Percentiles rank a stretch among this genome's conserved stretches.
Conservation (phyloP, 2,113 vertebrate species). For the Neofelis nebulosa region DNA sequence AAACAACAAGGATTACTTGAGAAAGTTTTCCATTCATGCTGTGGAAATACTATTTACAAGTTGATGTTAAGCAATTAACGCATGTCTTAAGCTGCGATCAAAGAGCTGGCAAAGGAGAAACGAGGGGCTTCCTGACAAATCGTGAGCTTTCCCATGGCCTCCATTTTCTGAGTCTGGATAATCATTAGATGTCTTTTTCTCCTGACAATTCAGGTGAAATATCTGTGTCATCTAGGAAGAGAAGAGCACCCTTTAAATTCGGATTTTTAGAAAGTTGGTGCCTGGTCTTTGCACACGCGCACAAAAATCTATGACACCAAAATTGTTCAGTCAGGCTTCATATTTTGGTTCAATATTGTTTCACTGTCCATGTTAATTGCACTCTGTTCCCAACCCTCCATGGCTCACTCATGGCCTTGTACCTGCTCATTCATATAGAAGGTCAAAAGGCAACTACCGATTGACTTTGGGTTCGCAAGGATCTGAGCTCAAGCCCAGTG, state of each 20-base stretch:
- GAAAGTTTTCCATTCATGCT: not conserved
- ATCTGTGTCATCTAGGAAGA: not conserved
- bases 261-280: not conserved
- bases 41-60: not conserved
- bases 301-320: not conserved
- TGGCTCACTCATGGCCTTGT: not conserved
- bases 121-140: no score
- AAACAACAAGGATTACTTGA: not conserved
- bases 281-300: not conserved
- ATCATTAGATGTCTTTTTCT: no score
- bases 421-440: not conserved
- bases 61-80: not conserved
- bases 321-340: not conserved
- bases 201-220: not conserved
- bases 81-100: not conserved
- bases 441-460: not conserved
- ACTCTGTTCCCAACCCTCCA: no score
- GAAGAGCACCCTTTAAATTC: not conserved
- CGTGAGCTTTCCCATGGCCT: accelerated
- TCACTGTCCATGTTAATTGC: not conserved
- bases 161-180: not conserved
- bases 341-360: no score
- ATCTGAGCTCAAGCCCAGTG: accelerated
- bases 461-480: not conserved
- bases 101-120: not conserved